A percentile compares a stretch with the other conserved stretches of the same genome.
phyloP scores from a whole-genome alignment of 2,888 invertebrate genomes.

The Cheilosia scutellata region DNA sequence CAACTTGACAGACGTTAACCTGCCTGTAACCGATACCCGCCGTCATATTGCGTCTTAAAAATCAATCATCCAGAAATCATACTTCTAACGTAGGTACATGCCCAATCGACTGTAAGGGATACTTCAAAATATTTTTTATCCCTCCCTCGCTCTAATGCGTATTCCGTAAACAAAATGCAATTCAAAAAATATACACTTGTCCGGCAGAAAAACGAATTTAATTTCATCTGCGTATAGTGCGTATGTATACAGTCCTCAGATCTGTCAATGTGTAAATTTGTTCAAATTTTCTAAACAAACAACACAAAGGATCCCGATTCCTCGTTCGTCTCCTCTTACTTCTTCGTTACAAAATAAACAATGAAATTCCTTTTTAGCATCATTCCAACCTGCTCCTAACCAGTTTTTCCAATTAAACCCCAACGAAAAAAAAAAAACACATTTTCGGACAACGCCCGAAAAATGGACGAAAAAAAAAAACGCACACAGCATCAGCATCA shows the following conservation, averaged over 20 bases:
- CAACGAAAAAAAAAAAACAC: constrained; percentile 20
- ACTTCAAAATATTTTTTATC: constrained; percentile 49
- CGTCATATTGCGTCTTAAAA: constrained; percentile 10
- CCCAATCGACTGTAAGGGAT: constrained; percentile 52
- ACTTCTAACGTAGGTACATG: constrained; percentile 5
- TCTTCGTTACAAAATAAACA: constrained; percentile 61
- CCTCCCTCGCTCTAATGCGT: not conserved
- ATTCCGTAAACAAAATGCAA: not conserved
- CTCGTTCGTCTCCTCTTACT: not conserved
- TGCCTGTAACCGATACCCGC: constrained; percentile 29
- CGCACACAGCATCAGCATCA: constrained; percentile 28
- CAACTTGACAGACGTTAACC: not conserved
- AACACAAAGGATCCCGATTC: constrained; percentile 56
- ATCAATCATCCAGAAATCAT: constrained; percentile 36
- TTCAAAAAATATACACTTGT: not conserved
- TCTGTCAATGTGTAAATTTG: constrained; percentile 65
- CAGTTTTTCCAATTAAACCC: constrained; percentile 61
- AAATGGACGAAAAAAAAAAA: constrained; percentile 48
- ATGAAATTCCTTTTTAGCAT: constrained; percentile 68
- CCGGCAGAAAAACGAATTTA: constrained; percentile 9
- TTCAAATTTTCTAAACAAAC: constrained; percentile 62
- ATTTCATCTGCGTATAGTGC: constrained; percentile 1
- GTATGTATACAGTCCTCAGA: constrained; percentile 17
- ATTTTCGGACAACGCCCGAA: constrained; percentile 71
- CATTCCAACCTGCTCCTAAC: constrained; percentile 72